Evolutionary conservation across 2,888 invertebrate species (phyloP), one percentile per base, ranked within the genome.

Genomic region (Acrobasis consociella): DNA sequence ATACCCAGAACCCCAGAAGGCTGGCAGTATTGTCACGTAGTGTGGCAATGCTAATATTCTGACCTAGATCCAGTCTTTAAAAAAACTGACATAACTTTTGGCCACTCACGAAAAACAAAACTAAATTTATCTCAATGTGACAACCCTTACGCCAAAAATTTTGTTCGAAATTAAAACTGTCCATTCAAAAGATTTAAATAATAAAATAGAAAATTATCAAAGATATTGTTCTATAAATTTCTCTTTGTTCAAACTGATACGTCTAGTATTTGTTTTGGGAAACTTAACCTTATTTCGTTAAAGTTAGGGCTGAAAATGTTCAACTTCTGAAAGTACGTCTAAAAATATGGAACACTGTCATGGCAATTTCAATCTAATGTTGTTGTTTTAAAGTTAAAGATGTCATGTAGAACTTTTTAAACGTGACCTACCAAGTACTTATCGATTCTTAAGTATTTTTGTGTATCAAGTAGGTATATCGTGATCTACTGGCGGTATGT

Each of bases 141-240:
- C 46, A 46, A 46, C 46, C 46, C 46, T 46, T 46, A n/a, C 13
- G 13, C 46, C 13, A n/a, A 42, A 46, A 46, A 46, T 46, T n/a
- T 13, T 46, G n/a, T 46, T 46, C 46, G 5, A 46, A 46, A 46
- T 46, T n/a, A n/a, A 7, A 46, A 46, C 46, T 13, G n/a, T 46
- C 46, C 46, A 46, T 46, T 46, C n/a, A 46, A 46, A 46, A 13
- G n/a, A n/a, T 46, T 46, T 46, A 46, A 46, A 46, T 46, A 46
- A 46, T 46, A 46, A 46, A 46, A 46, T 46, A n/a, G 46, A 46
- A 13, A 46, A 46, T 11, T 46, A 46, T n/a, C n/a, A 46, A 46
- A 46, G 10, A 46, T 46, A 46, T 46, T 46, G 46, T n/a, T 46
- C 46, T 5, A 46, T n/a, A 3, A 46, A 46, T 10, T 46, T 46